Conservation (phyloP, 2,888 invertebrate species). For the Aspidiotus destructor region DNA sequence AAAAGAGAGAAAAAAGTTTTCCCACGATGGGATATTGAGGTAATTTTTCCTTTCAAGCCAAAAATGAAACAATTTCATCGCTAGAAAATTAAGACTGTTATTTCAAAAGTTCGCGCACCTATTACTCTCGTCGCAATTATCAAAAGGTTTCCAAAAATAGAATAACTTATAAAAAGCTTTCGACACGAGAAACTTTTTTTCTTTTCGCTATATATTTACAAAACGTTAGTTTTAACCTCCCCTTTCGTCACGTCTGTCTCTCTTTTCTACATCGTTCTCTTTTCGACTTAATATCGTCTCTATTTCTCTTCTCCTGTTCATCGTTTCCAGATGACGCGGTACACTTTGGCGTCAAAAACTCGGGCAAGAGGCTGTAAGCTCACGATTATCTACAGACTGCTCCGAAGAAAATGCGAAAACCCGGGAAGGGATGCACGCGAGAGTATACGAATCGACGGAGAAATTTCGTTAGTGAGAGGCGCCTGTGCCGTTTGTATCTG, state of each 20-base stretch:
- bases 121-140: too few species aligned
- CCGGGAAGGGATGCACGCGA: slow-evolving; percentile 14
- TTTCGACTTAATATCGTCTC: background rate
- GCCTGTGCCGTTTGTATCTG: slow-evolving; percentile 30
- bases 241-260: too few species aligned
- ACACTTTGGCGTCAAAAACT: slow-evolving; percentile 24
- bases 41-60: too few species aligned
- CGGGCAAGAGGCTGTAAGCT: slow-evolving; percentile 24
- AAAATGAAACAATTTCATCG: too few species aligned
- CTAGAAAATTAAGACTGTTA: too few species aligned
- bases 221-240: background rate
- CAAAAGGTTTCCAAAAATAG: background rate
- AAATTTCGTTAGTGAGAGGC: slow-evolving; percentile 27
- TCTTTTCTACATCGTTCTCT: too few species aligned
- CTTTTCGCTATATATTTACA: background rate
- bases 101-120: too few species aligned
- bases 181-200: background rate
- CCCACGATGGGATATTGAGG: too few species aligned
- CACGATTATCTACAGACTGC: slow-evolving; percentile 28
- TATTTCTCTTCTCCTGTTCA: slow-evolving; percentile 1
- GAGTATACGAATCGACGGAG: slow-evolving; percentile 17
- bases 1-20: too few species aligned
- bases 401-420: slow-evolving; percentile 25
- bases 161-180: slow-evolving; percentile 11
- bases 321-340: slow-evolving; percentile 15